Evolutionary conservation across 2,888 invertebrate genomes (phyloP), one percentile per base, ranked within the genome.

Genomic region (Drosophila aldrichi): DNA sequence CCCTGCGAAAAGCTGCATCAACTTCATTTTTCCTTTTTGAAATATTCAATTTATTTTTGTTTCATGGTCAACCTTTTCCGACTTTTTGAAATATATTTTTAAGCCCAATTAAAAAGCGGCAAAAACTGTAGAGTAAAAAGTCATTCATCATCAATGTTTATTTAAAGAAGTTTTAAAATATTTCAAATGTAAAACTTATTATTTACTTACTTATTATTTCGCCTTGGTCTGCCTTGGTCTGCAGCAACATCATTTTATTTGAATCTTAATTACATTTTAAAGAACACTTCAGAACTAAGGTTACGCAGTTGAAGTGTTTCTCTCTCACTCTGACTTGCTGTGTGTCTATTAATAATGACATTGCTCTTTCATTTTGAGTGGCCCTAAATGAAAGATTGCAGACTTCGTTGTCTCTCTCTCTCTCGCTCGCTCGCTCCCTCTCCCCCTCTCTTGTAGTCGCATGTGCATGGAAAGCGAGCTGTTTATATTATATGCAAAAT

Each of bases 281-380:
- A 10, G 20, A 38, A 10, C 16, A 29, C 56, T 41, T 22, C 22
- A 18, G 9, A 32, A 18, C 51, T 52, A 32, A 52, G 38, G n/a
- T 69, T 48, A 70, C 25, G 22, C 48, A 70, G 43, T 62, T 54
- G 6, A 22, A 34, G 14, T 55, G 9, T 10, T 16, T 20, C 20
- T 36, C 38, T 4, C 41, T 41, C 18, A n/a, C 25, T 46, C 46
- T 25, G 4, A 16, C 46, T 25, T 46, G 44, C 44, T 22, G 22
- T 14, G 22, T 16, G 32, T 36, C 51, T 36, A 48, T 59, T 48
- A 44, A 55, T 68, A 82, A 77, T 77, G 79, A 55, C 64, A 75
- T 72, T 74, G 57, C 63, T 58, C 58, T 48, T 51, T 51, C 52
- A 48, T 48, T 69, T 49, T 44, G 57, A 63, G 48, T 58, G 49